These are phyloP conservation scores for Drosophila buzzatii DNA, from an alignment of 2,888 invertebrate species.

Conservation along the genomic window DNA sequence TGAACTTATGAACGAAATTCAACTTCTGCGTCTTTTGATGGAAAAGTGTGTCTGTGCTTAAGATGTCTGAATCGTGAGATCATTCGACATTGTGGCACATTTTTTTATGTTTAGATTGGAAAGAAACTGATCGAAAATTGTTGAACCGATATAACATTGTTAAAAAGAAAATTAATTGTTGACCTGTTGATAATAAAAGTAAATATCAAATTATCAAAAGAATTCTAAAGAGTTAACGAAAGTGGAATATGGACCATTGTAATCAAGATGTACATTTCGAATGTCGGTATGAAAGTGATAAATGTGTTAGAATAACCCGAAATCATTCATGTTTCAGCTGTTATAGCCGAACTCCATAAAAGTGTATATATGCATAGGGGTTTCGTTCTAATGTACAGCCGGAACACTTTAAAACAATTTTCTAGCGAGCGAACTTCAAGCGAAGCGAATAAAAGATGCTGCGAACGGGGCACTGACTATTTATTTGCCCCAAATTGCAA, in stretches of 20 bases:
- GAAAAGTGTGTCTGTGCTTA: neutral
- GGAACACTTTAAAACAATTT: constrained; percentile 55
- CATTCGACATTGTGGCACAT: neutral
- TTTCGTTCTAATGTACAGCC: neutral
- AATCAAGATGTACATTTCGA: neutral
- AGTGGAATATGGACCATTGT: neutral
- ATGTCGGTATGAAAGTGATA: neutral
- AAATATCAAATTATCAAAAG: neutral
- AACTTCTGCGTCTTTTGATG: neutral
- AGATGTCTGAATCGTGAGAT: too few relatives aligned
- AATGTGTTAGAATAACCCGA: neutral
- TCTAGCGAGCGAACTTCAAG: constrained; percentile 50
- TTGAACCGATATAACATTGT: neutral
- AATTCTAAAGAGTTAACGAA: neutral
- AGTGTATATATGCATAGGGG: neutral
- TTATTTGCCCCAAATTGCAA: constrained; percentile 75
- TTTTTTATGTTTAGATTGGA: neutral
- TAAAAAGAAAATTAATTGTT: neutral
- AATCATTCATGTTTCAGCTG: neutral
- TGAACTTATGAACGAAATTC: neutral
- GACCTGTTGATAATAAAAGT: neutral
- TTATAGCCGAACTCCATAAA: neutral
- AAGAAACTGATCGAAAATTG: neutral
- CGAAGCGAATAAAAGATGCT: constrained; percentile 50
- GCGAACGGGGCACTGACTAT: constrained; percentile 42